These are phyloP conservation scores for Catostylus mosaicus DNA, from an alignment of 30 jellyfish, hydroid and myxozoan genomes.

Conservation along the genomic window DNA sequence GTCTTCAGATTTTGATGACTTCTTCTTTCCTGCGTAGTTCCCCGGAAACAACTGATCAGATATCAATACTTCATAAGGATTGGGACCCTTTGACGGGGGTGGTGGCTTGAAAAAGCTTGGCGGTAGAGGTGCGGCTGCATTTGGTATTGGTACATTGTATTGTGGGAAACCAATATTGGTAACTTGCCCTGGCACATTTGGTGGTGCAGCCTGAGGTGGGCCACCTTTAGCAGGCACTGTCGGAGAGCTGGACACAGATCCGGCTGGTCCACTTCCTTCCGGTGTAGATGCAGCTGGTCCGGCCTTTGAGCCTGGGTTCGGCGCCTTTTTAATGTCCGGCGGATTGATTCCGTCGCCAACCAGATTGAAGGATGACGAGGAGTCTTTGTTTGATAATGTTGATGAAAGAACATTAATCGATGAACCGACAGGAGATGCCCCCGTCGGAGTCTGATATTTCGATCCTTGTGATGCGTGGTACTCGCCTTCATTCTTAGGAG, in stretches of 20 bases:
- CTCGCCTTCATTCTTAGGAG: conserved; percentile 53
- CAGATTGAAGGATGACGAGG: conserved; percentile 40
- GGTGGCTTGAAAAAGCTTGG: conserved; percentile 85
- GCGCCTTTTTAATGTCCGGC: conserved; percentile 62
- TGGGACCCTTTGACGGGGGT: conserved; percentile 82
- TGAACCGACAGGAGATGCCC: conserved; percentile 85
- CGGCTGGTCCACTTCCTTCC: conserved; percentile 85
- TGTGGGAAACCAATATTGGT: conserved; percentile 75
- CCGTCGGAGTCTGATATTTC: conserved; percentile 73
- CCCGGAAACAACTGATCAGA: conserved; percentile 89
- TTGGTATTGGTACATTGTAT: conserved; percentile 74
- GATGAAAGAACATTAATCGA: conserved; percentile 80
- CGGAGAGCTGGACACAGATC: conserved; percentile 74
- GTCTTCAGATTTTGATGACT: conserved; percentile 24
- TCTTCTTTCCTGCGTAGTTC: conserved; percentile 57
- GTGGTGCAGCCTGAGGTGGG: conserved; percentile 43
- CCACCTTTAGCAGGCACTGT: conserved; percentile 44
- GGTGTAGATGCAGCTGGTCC: conserved; percentile 87
- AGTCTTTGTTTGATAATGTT: conserved; percentile 39
- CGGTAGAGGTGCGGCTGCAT: conserved; percentile 80
- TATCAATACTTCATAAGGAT: conserved; percentile 88
- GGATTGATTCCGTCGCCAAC: conserved; percentile 55
- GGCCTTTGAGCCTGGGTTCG: conserved; percentile 46
- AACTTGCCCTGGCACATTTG: conserved; percentile 30
- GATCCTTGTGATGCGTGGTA: conserved; percentile 59